phyloP scores from a whole-genome alignment of 30 jellyfish, hydroid and myxozoan genomes.

The Aurelia aurita region DNA sequence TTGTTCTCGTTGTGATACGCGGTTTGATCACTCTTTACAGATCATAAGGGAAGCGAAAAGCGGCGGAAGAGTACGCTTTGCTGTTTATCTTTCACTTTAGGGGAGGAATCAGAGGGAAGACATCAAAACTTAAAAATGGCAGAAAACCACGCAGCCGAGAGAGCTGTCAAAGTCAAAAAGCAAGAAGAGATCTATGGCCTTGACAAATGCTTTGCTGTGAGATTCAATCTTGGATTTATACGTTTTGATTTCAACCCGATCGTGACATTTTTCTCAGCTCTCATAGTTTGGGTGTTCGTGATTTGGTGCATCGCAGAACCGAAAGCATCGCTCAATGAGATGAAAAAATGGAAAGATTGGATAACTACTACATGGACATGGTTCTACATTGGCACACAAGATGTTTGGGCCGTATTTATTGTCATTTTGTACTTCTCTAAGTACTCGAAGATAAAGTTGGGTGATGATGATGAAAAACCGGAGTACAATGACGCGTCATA shows the following conservation, averaged over 20 bases:
- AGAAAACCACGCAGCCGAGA: background rate
- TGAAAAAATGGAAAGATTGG: slow-evolving; percentile 77
- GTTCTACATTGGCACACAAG: slow-evolving; percentile 95
- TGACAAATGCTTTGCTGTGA: slow-evolving; percentile 73
- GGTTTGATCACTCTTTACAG: no score
- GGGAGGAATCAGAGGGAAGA: no score
- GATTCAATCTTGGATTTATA: slow-evolving; percentile 53
- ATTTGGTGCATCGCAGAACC: slow-evolving; percentile 78
- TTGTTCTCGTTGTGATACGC: no score
- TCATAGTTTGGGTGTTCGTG: slow-evolving; percentile 89
- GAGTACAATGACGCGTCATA: slow-evolving; percentile 88
- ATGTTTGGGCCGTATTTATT: slow-evolving; percentile 91
- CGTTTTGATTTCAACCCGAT: slow-evolving; percentile 82
- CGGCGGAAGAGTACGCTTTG: no score
- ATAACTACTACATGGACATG: slow-evolving; percentile 92
- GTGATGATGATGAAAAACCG: slow-evolving; percentile 90
- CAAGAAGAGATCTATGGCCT: slow-evolving; percentile 9
- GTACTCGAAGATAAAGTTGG: slow-evolving; percentile 77
- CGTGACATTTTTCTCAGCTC: slow-evolving; percentile 82
- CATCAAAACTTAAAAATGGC: background rate
- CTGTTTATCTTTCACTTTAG: no score
- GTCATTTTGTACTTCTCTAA: slow-evolving; percentile 83
- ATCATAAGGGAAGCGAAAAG: no score
- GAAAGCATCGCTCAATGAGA: slow-evolving; percentile 54
- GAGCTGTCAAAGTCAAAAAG: background rate